Conservation (phyloP, 2,888 invertebrate species). For the Spilarctia lutea region DNA sequence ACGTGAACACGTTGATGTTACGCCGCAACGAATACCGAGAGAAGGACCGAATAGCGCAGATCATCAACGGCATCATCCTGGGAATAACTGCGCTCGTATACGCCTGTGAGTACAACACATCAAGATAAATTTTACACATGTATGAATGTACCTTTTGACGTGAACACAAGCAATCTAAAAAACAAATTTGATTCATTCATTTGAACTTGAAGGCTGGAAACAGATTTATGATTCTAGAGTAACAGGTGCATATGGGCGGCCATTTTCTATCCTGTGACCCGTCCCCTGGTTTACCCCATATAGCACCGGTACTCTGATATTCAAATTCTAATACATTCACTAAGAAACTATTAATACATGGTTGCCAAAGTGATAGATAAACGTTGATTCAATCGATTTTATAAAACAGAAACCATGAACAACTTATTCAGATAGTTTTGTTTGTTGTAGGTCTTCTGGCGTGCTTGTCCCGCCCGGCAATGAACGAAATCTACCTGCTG, state of each 20-base stretch:
- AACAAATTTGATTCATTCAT: too few relatives aligned
- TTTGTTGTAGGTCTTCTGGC: slow-evolving; percentile 88
- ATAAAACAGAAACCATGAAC: background rate
- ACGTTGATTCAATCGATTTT: too few relatives aligned
- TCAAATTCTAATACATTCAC: too few relatives aligned
- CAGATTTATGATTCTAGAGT: too few relatives aligned
- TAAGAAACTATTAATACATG: too few relatives aligned
- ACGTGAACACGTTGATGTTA: slow-evolving; percentile 27
- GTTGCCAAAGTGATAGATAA: too few relatives aligned
- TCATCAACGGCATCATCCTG: slow-evolving; percentile 76
- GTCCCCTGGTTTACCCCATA: too few relatives aligned
- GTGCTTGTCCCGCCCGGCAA: slow-evolving; percentile 92
- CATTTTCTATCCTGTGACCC: too few relatives aligned
- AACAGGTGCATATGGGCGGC: background rate
- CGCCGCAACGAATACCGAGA: slow-evolving; percentile 57
- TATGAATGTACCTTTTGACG: background rate
- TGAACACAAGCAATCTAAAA: background rate
- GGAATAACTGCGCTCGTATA: slow-evolving; percentile 83
- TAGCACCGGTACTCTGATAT: too few relatives aligned
- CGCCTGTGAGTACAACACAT: slow-evolving; percentile 79
- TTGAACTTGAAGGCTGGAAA: too few relatives aligned
- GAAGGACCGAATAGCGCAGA: slow-evolving; percentile 67
- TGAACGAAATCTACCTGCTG: slow-evolving; percentile 95
- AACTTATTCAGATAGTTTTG: background rate
- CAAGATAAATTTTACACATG: too few relatives aligned